Conservation (phyloP, 2,113 vertebrate genomes). For the Tragulus kanchil region DNA sequence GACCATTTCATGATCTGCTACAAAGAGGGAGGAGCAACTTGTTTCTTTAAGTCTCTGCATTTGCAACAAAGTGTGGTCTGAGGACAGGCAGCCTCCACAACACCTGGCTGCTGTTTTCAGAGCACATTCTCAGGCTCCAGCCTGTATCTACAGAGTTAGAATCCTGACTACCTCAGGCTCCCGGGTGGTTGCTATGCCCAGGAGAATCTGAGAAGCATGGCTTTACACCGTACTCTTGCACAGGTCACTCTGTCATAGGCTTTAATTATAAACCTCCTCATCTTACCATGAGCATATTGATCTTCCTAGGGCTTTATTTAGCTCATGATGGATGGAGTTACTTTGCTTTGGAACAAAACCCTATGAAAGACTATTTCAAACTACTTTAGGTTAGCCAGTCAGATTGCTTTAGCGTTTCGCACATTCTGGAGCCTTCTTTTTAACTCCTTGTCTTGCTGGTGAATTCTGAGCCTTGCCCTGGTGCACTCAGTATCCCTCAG, state of each 20-base stretch:
- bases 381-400: neutral
- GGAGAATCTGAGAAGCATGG: neutral
- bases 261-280: neutral
- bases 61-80: neutral
- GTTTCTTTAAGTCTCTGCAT: neutral
- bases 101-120: neutral
- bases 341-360: conserved; percentile 15
- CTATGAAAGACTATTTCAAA: neutral
- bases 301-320: neutral
- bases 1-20: neutral
- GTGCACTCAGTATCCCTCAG: neutral
- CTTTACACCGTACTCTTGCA: accelerated
- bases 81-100: accelerated
- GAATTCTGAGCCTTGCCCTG: neutral
- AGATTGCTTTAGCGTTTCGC: neutral
- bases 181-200: accelerated
- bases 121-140: too few relatives aligned
- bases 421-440: neutral
- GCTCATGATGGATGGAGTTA: neutral
- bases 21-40: neutral
- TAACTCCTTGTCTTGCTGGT: neutral
- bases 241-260: neutral
- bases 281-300: neutral
- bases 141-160: neutral
- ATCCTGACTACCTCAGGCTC: neutral